Evolutionary conservation across 2,888 invertebrate species (phyloP), one percentile per base, ranked within the genome.

Genomic region (Frankliniella fusca): DNA sequence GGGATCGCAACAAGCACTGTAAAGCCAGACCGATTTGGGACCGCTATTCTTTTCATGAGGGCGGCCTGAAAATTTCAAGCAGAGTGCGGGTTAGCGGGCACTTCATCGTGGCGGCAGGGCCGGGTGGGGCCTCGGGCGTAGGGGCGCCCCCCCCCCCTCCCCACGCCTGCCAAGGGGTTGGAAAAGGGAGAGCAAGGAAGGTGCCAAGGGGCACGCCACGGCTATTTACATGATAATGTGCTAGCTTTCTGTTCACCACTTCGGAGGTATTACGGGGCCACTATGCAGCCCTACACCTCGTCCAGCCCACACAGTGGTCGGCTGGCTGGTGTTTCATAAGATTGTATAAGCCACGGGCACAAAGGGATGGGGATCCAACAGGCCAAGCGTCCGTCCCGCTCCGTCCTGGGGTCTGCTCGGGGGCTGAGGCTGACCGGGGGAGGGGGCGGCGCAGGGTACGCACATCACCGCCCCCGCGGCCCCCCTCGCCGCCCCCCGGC

Each of bases 201-300:
- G 70, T n/a, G 70, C 27, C 7, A 23, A 27, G 70, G 70, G 70
- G 70, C 70, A 76, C 70, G 70, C 70, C 8, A 76, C 23, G 70
- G 70, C 70, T 76, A 76, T 76, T 76, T 76, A 76, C 70, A 76
- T 76, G 70, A 76, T 76, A 76, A 76, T 76, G 70, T 23, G 70
- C 70, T 23, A 76, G 70, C 70, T 76, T 76, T 76, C 70, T 76
- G 70, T 76, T 76, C 70, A 76, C 70, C 70, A 76, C 70, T 70
- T 70, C 70, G 70, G 70, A 23, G 70, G 70, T 27, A n/a, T 76
- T 76, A 76, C 70, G 70, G 61, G 18, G 61, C 61, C 61, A 61
- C 12, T 7, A 54, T 54, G 15, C n/a, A 61, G 54, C 54, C 54
- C 18, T 54, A 9, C 12, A 1, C 54, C 70, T 27, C 70, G 27